Evolutionary conservation across 2,797 vertebrate genomes (phyloP).

Genomic region (Cyprinella venusta): DNA sequence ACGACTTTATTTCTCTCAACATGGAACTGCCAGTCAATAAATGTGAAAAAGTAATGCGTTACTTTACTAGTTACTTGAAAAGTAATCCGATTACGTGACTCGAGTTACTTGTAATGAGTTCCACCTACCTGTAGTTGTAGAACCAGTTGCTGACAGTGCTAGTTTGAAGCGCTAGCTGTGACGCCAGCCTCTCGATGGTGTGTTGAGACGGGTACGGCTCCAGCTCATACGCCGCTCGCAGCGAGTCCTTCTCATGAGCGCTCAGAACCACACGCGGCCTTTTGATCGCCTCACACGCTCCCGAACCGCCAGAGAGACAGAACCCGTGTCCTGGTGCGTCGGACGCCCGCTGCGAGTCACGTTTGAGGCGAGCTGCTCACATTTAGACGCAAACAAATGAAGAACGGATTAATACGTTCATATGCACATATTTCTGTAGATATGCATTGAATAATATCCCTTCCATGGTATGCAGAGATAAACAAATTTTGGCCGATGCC

Average conservation of each 20-base stretch:
- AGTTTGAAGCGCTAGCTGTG: conserved; percentile 93
- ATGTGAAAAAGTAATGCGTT: no score
- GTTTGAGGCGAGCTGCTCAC: conserved; percentile 74
- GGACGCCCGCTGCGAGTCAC: conserved; percentile 55
- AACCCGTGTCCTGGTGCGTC: conserved; percentile 84
- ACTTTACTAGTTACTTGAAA: no score
- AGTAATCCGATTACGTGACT: no score
- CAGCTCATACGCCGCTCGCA: conserved; percentile 89
- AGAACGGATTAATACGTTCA: neutral
- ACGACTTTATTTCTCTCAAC: no score
- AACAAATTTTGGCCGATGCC: no score
- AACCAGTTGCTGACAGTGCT: conserved; percentile 99
- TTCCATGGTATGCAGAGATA: neutral
- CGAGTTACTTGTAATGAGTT: no score
- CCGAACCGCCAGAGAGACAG: conserved; percentile 65
- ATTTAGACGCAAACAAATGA: neutral
- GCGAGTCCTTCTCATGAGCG: conserved; percentile 89
- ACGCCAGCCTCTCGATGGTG: conserved; percentile 91
- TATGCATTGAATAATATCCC: neutral
- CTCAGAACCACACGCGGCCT: conserved; percentile 92
- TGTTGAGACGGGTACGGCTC: conserved; percentile 97
- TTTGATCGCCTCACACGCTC: conserved; percentile 91
- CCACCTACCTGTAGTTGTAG: conserved; percentile 94
- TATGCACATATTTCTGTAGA: no score
- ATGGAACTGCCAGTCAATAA: no score